Conservation (phyloP, 2,888 invertebrate species). For the Metallyticus violacea region DNA sequence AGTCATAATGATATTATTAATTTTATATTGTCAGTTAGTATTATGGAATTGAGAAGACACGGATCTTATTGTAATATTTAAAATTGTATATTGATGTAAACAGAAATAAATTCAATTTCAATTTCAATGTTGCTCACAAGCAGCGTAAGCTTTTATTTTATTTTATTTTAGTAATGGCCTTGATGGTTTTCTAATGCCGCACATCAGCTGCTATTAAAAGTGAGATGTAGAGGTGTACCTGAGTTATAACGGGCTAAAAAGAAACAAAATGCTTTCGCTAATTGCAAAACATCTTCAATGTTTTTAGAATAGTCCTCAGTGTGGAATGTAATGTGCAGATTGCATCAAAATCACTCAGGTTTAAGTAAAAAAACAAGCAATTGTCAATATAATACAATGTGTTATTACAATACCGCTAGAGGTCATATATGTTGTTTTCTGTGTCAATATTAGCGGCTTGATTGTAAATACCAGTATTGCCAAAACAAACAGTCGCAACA, state of each 20-base stretch:
- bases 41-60: too few relatives aligned
- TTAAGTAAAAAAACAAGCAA: background rate
- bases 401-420: background rate
- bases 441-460: background rate
- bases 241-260: background rate
- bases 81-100: too few relatives aligned
- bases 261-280: background rate
- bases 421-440: background rate
- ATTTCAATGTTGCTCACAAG: too few relatives aligned
- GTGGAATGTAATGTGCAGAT: too few relatives aligned
- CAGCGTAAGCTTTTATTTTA: too few relatives aligned
- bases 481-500: background rate
- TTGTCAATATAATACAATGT: background rate
- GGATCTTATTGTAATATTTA: too few relatives aligned
- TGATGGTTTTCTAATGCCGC: background rate
- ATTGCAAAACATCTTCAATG: too few relatives aligned
- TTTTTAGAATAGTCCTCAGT: too few relatives aligned
- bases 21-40: too few relatives aligned
- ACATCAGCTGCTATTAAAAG: background rate
- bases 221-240: background rate
- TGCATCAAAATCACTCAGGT: background rate
- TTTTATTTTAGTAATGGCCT: background rate
- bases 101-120: too few relatives aligned
- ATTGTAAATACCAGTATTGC: background rate
- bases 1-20: too few relatives aligned